Base-by-base conservation (phyloP, 1,140 invertebrate species). In the Papilio xuthus region DNA sequence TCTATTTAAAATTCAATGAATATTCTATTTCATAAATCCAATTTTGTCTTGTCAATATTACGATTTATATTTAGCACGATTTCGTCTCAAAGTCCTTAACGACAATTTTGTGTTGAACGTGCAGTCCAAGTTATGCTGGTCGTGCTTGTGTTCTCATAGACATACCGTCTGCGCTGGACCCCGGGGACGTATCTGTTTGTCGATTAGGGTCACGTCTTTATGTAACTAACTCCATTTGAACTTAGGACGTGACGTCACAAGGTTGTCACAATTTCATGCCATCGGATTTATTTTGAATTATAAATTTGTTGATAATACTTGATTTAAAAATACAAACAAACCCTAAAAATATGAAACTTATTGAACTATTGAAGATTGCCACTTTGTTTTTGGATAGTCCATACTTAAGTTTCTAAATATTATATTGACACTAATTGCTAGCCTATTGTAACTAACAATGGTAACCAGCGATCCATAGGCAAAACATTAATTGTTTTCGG, bases 401-500 rank as follows among this genome's bases (percentile, higher is more conserved):
- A 37, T 37, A 37, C 32, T 37, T 37, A 37, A 1, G 32, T 4
- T 37, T 3, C 32, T 37, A 37, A 37, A 37, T 37, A 37, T 37
- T 37, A 37, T 37, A 37, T 53, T 9, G 9, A 10, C 9, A n/a
- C 18, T 53, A 53, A 53, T n/a, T 8, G 8, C 9, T 20, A 53
- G 1, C 18, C 9, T 53, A 53, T 47, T 47, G 0, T 18, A 18
- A 53, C 50, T 53, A 53, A 3, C 2, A 53, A 53, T 20, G n/a
- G 6, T 60, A 26, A 26, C 28, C 13, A 67, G 23, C 13, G 12
- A 67, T 67, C 13, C n/a, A 23, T 28, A 67, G 60, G 12, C 60
- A 32, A 67, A 67, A 67, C 26, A 67, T 63, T 28, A 63, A 63
- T 63, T 63, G 56, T 67, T 32, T 67, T 67, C 26, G 60, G 60